Percentiles rank a stretch among this genome's conserved stretches.
Conservation (phyloP, 2,888 invertebrate species). For the Plutella xylostella region DNA sequence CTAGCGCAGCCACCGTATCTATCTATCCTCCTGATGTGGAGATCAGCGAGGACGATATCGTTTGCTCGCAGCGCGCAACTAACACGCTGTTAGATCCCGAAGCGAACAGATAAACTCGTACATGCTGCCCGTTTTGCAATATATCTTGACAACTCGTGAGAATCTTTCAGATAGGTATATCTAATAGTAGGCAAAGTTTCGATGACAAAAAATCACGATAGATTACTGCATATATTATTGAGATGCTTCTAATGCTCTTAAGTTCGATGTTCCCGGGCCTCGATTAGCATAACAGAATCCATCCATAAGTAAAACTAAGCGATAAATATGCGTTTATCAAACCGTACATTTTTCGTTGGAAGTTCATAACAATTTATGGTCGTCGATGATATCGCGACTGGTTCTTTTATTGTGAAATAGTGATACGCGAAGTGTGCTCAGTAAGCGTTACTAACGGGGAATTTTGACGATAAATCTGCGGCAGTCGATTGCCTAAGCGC, state of each 20-base stretch:
- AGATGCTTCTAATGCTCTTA: not conserved
- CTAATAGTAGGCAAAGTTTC: not conserved
- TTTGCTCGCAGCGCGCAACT: conserved; percentile 36
- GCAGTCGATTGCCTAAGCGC: conserved; percentile 68
- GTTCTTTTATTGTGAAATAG: conserved; percentile 70
- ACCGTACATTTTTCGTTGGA: conserved; percentile 65
- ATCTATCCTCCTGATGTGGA: conserved; percentile 54
- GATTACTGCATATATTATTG: no score
- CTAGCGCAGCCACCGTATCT: conserved; percentile 61
- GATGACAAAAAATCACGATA: no score
- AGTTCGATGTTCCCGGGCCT: conserved; percentile 12
- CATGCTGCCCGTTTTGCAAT: not conserved
- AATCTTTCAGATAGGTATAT: not conserved
- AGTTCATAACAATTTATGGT: conserved; percentile 65
- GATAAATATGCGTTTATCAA: conserved; percentile 62
- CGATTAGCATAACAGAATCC: conserved; percentile 49
- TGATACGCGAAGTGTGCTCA: conserved; percentile 66
- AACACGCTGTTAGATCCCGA: conserved; percentile 33
- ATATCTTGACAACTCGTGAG: conserved; percentile 3
- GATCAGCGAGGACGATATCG: conserved; percentile 50
- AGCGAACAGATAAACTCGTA: conserved; percentile 2
- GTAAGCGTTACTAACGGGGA: conserved; percentile 69
- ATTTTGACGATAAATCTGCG: conserved; percentile 67
- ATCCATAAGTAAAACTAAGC: conserved; percentile 49
- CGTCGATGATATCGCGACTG: conserved; percentile 67